Percentiles rank a stretch among this genome's conserved stretches.
Evolutionary conservation across 2,888 invertebrate genomes (phyloP).

Genomic region (Thera britannica): DNA sequence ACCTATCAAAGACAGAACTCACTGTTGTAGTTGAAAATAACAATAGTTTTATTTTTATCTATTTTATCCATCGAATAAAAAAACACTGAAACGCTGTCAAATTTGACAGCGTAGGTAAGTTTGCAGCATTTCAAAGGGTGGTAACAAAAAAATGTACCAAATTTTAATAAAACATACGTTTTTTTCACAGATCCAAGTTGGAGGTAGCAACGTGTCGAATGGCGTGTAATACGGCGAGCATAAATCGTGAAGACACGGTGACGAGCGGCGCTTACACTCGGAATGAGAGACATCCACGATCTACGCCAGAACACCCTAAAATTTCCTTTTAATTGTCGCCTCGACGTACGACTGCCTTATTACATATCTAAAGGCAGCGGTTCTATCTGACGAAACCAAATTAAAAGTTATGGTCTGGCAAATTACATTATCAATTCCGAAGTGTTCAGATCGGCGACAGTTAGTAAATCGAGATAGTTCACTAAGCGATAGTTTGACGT

Average conservation of each 20-base stretch:
- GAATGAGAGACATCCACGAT: conserved; percentile 73
- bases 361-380: conserved; percentile 26
- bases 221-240: conserved; percentile 80
- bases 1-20: too few species aligned
- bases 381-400: conserved; percentile 14
- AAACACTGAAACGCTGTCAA: too few species aligned
- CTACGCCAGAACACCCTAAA: conserved; percentile 59
- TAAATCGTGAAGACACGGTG: conserved; percentile 79
- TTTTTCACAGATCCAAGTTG: conserved; percentile 51
- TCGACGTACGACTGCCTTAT: conserved; percentile 58
- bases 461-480: not conserved
- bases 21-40: too few species aligned
- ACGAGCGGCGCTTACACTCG: conserved; percentile 75
- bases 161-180: not conserved
- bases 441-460: not conserved
- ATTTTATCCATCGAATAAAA: too few species aligned
- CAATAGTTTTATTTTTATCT: too few species aligned
- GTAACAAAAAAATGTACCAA: not conserved
- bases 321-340: conserved; percentile 74
- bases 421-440: not conserved
- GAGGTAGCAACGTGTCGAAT: conserved; percentile 78
- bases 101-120: too few species aligned
- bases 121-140: too few species aligned
- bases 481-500: not conserved
- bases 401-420: conserved; percentile 9